A percentile compares a stretch with the other conserved stretches of the same genome.
Conservation (phyloP, 2,113 vertebrate species). For the Rhipidura dahli region DNA sequence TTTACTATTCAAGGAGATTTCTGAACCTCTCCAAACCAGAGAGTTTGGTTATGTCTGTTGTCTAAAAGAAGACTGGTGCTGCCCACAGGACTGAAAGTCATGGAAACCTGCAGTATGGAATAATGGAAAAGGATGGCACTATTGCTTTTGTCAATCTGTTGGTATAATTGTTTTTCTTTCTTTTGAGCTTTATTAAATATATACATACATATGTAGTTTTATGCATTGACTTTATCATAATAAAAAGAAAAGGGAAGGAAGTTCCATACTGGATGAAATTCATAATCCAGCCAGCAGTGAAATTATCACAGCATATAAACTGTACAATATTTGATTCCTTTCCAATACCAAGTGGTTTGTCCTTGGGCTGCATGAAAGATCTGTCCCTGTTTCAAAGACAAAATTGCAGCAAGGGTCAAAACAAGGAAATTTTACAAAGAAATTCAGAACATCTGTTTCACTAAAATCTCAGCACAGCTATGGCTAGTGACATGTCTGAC, state of each 20-base stretch:
- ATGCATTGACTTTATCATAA: not conserved
- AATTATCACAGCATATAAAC: not conserved
- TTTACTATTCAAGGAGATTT: not conserved
- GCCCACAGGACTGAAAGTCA: not conserved
- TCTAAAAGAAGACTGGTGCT: not conserved
- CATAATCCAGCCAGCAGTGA: not conserved
- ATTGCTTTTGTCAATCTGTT: not conserved
- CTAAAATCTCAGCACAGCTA: not conserved
- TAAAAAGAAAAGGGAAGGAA: not conserved
- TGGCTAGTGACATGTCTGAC: not conserved
- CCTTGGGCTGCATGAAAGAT: not conserved
- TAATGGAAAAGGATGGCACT: not conserved
- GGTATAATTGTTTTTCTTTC: not conserved
- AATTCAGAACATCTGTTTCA: not conserved
- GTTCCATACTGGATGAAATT: not conserved
- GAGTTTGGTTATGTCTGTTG: not conserved
- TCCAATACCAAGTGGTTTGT: not conserved
- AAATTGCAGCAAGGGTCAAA: not conserved
- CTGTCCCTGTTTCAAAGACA: not conserved
- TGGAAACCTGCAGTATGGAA: not conserved
- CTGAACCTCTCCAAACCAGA: not conserved
- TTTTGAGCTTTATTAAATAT: not conserved
- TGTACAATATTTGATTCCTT: not conserved
- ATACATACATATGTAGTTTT: not conserved
- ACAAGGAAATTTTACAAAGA: not conserved